Base-by-base conservation (phyloP, 23 tunicate species). In the Ciona savignyi region DNA sequence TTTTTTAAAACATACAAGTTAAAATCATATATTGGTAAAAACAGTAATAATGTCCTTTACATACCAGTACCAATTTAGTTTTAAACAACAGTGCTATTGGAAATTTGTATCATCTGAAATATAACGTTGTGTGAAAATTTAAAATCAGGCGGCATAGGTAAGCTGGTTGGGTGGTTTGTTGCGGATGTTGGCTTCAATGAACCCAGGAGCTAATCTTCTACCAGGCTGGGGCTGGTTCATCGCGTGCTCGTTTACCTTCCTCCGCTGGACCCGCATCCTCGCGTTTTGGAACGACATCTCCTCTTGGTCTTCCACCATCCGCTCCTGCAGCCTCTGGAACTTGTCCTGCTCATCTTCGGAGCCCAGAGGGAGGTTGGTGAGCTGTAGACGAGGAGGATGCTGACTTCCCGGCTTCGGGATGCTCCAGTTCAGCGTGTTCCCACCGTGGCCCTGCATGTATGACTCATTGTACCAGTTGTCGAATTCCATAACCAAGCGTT, bases 391-490 rank as follows among this genome's bases (percentile, higher is more conserved):
- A 9, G 80, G 70, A 26, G 97, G 97, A 61, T 67, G 77, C 49
- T 70, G 70, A 9, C 80, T 60, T 6, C 96, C 96, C 28, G 96
- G 87, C 0, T 86, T 63, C n/a, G 64, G 51, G 22, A 86, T 87
- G 70, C 63, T 80, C 32, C 96, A 86, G 34, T 63, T 83, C 23
- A 79, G 24, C 25, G 97, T 83, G 70, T 83, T 91, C 11, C 81
- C 75, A 6, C 27, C 60, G 21, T 75, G 71, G 21, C 66, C 82
- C 23, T 78, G 83, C 25, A 85, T 77, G 72, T 83, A 91, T 1
- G 73, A 87, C n/a, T 91, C 89, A 62, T 62, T 91, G 79, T 91
- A 91, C 97, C 97, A 91, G 35, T 64, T 72, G 72, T 91, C 97
- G 68, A 91, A 91, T 60, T 91, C 97, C 73, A 48, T 4, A 0